phyloP scores from a whole-genome alignment of 1,140 invertebrate genomes.

The Ericerus pela region DNA sequence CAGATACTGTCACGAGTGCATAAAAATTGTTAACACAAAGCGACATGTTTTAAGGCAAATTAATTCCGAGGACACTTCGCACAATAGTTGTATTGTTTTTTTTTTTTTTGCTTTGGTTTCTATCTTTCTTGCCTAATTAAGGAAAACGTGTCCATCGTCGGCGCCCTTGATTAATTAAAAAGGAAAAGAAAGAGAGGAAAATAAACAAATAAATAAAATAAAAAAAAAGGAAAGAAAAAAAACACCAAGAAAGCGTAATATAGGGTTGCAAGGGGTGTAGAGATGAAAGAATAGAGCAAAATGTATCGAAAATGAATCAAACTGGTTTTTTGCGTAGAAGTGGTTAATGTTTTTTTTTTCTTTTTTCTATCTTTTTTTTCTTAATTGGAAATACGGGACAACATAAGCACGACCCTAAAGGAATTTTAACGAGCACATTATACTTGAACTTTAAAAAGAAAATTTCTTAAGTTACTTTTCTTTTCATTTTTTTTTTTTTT shows the following conservation, averaged over 20 bases:
- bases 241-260: background rate
- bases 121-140: background rate
- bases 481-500: too few relatives aligned
- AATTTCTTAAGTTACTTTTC: slow-evolving; percentile 1
- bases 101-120: background rate
- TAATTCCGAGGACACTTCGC: background rate
- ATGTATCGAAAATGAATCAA: too few relatives aligned
- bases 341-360: slow-evolving; percentile 4
- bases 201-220: too few relatives aligned
- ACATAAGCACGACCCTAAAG: slow-evolving; percentile 1
- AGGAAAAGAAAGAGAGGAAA: background rate
- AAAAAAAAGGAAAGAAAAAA: background rate
- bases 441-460: slow-evolving; percentile 2
- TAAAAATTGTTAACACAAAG: background rate
- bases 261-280: background rate
- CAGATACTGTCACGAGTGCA: too few relatives aligned
- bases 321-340: background rate
- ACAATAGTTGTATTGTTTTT: background rate
- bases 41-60: background rate
- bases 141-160: background rate
- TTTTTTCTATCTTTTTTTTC: too few relatives aligned
- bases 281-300: too few relatives aligned
- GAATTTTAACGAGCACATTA: slow-evolving; percentile 11
- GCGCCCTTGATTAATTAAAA: slow-evolving; percentile 4
- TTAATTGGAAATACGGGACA: slow-evolving; percentile 10